Evolutionary conservation across 2,797 vertebrate species (phyloP).

Genomic region (Pterois miles): DNA sequence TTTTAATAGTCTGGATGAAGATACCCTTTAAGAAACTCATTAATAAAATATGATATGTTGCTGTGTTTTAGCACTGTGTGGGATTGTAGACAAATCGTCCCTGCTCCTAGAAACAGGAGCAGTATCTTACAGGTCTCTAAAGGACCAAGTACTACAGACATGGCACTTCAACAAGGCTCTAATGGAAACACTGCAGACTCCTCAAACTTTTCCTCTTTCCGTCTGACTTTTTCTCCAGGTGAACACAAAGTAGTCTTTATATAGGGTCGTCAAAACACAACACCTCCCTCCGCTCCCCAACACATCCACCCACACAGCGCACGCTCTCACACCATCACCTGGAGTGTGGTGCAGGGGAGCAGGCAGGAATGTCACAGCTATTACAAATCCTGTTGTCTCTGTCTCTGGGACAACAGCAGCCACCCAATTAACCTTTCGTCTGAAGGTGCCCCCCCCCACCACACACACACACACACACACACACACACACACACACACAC

Average conservation of each 20-base stretch:
- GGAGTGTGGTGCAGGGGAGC: constrained; percentile 55
- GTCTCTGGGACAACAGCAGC: constrained; percentile 73
- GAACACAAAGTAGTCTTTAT: constrained; percentile 38
- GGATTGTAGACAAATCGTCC: not conserved
- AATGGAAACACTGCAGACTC: not conserved
- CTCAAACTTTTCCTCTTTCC: constrained; percentile 2
- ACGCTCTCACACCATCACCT: constrained; percentile 47
- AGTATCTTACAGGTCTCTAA: not conserved
- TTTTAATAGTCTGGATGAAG: not conserved
- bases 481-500: constrained; percentile 1
- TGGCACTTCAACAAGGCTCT: not conserved
- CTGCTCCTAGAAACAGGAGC: not conserved
- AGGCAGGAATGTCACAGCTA: constrained; percentile 77
- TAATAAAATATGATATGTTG: not conserved
- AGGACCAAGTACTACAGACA: not conserved
- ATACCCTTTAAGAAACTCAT: not conserved
- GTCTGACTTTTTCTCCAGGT: constrained; percentile 15
- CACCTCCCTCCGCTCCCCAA: not conserved
- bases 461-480: constrained; percentile 2
- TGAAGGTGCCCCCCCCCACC: constrained; percentile 34
- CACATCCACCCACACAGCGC: constrained; percentile 42
- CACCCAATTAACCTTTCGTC: constrained; percentile 85
- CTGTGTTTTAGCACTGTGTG: not conserved
- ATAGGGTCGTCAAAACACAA: constrained; percentile 27
- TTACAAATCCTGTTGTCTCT: constrained; percentile 75